phyloP scores from a whole-genome alignment of 2,888 invertebrate species.

The Drosophila birchii region DNA sequence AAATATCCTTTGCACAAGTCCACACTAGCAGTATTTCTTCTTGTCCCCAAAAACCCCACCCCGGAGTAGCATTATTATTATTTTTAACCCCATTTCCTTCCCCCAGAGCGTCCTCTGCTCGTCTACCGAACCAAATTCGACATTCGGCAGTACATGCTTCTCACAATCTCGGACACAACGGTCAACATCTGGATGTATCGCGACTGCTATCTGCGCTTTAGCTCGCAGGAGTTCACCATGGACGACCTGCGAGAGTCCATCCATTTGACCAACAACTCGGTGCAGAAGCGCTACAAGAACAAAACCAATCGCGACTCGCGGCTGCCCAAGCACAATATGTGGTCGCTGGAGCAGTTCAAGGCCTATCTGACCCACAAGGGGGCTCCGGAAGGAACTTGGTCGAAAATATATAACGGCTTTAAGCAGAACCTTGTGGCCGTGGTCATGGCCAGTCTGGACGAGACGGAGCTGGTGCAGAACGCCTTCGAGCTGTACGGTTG shows the following conservation, averaged over 20 bases:
- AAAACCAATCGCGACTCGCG: slow-evolving; percentile 86
- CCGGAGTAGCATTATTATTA: background rate
- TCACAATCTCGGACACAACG: slow-evolving; percentile 89
- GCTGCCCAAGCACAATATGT: slow-evolving; percentile 93
- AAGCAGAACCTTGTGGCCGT: slow-evolving; percentile 92
- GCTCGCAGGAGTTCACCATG: slow-evolving; percentile 92
- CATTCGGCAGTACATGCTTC: slow-evolving; percentile 94
- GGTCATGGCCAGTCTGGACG: slow-evolving; percentile 91
- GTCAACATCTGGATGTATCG: slow-evolving; percentile 94
- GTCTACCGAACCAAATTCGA: slow-evolving; percentile 95
- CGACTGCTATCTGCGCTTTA: slow-evolving; percentile 94
- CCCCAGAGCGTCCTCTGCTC: slow-evolving; percentile 91
- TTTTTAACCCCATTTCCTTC: background rate
- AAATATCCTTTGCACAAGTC: background rate
- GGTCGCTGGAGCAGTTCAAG: slow-evolving; percentile 91
- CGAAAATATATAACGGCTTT: slow-evolving; percentile 93
- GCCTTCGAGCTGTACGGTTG: slow-evolving; percentile 96
- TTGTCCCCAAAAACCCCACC: background rate
- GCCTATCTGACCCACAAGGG: slow-evolving; percentile 86
- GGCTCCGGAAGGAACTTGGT: slow-evolving; percentile 86
- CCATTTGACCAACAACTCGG: slow-evolving; percentile 94
- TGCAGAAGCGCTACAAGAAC: slow-evolving; percentile 90
- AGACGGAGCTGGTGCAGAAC: slow-evolving; percentile 88
- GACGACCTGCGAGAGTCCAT: slow-evolving; percentile 93
- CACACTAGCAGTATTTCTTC: background rate